Base-by-base conservation (phyloP, 2,888 invertebrate genomes). In the Parnassius smintheus region DNA sequence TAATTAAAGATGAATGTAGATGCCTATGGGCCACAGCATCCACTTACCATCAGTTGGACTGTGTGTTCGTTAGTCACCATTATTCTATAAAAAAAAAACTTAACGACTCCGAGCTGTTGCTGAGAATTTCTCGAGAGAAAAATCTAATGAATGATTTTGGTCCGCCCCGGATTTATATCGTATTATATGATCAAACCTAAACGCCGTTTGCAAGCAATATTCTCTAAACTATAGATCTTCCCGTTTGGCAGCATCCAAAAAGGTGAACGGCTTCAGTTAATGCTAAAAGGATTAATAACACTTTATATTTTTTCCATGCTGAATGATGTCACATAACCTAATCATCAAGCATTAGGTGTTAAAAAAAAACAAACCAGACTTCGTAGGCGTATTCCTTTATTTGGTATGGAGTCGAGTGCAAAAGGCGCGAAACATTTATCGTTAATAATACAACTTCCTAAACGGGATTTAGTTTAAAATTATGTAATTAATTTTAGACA, bases 281-380 rank as follows among this genome's bases (percentile, higher is more conserved):
- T 52, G 59, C n/a, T 45, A 51, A 22, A 48, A 11, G 48, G 48
- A 48, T 41, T 53, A 53, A 50, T 58, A 53, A 59, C 41, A 55
- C 2, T 53, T 9, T 53, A 41, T 41, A 41, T 59, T 51, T 59
- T 44, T 51, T 59, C 52, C 53, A 11, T 22, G 41, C 22, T 35
- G 12, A 18, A 59, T 59, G 59, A 59, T 59, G 41, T 59, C 59
- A 52, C 52, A 54, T 9, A 46, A 8, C 12, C 59, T 59, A 48
- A 59, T 59, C 48, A 22, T 41, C 22, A 41, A 8, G 53, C 0
- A 3, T 41, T 54, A 54, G 48, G 46, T 11, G 35, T 59, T 41
- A 54, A 18, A 41, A 9, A 9, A 9, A 41, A 46, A 53, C 25
- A 9, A 18, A 18, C n/a, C n/a, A 9, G 18, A 25, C 41, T 8